Evolutionary conservation across 53 echinoderm and acorn worm species (phyloP).

Genomic region (Holothuria scabra): DNA sequence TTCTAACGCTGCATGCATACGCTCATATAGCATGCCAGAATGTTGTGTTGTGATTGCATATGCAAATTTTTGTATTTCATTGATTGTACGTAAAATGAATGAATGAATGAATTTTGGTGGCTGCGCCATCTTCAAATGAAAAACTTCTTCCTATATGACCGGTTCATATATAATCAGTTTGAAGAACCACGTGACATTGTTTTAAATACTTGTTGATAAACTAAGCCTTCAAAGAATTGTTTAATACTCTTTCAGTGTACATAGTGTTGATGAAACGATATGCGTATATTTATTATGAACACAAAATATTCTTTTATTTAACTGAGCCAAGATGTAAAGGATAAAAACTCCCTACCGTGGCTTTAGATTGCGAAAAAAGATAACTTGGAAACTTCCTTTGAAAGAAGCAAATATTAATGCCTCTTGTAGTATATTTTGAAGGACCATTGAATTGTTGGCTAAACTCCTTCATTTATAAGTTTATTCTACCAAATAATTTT

Average conservation of each 20-base stretch:
- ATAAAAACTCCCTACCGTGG: no score
- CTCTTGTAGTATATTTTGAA: no score
- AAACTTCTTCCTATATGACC: constrained; percentile 8
- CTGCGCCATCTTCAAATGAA: constrained; percentile 28
- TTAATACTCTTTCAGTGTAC: constrained; percentile 43
- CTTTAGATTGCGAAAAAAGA: no score
- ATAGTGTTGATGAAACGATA: constrained; percentile 26
- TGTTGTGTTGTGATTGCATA: constrained; percentile 42
- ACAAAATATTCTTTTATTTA: no score
- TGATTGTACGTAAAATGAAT: neutral
- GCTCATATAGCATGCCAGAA: constrained; percentile 5
- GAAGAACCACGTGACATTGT: constrained; percentile 9
- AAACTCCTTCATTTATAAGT: no score
- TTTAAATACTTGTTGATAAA: constrained; percentile 6
- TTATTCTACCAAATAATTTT: no score
- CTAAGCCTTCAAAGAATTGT: constrained; percentile 20
- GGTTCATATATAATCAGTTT: constrained; percentile 29
- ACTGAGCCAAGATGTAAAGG: no score
- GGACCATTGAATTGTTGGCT: no score
- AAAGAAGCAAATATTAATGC: no score
- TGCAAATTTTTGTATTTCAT: neutral
- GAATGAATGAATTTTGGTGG: neutral
- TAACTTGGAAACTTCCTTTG: no score
- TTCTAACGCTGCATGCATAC: neutral
- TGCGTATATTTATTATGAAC: constrained; percentile 35